These are phyloP conservation scores for Gryllus longicercus DNA, from an alignment of 2,888 invertebrate species.

Conservation along the genomic window DNA sequence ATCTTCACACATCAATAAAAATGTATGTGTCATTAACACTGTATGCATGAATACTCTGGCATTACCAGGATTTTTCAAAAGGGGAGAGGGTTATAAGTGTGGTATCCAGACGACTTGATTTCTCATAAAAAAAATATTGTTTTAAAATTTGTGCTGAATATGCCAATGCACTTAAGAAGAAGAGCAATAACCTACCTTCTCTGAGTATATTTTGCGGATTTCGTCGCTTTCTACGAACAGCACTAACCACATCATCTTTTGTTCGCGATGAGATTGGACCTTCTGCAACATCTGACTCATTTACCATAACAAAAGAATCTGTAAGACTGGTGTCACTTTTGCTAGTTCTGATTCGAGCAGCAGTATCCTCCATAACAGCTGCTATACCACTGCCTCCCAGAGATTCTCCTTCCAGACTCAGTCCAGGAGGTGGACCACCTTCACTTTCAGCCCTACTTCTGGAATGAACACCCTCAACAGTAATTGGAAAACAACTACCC, in stretches of 20 bases:
- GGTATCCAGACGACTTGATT: no score
- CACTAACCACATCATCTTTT: conserved; percentile 30
- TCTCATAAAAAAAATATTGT: no score
- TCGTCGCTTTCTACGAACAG: conserved; percentile 39
- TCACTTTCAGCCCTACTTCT: conserved; percentile 62
- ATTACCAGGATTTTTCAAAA: no score
- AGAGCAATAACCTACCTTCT: conserved; percentile 43
- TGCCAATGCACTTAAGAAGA: background rate
- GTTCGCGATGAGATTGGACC: conserved; percentile 36
- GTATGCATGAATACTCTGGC: no score
- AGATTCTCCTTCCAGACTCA: background rate
- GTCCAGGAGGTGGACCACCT: conserved; percentile 45
- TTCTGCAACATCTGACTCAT: conserved; percentile 51
- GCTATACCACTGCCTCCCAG: background rate
- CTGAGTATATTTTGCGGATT: conserved; percentile 50
- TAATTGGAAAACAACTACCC: conserved; percentile 35
- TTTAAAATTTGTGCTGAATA: no score
- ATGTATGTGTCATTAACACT: no score
- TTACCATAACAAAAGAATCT: conserved; percentile 81
- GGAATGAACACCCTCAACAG: conserved; percentile 48
- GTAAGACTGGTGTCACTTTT: conserved; percentile 89
- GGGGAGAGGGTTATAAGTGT: no score
- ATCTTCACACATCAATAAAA: no score
- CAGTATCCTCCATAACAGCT: conserved; percentile 22
- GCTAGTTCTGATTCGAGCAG: conserved; percentile 64